Base-by-base conservation (phyloP, 2,888 invertebrate genomes). In the Reticulitermes lucifugus region DNA sequence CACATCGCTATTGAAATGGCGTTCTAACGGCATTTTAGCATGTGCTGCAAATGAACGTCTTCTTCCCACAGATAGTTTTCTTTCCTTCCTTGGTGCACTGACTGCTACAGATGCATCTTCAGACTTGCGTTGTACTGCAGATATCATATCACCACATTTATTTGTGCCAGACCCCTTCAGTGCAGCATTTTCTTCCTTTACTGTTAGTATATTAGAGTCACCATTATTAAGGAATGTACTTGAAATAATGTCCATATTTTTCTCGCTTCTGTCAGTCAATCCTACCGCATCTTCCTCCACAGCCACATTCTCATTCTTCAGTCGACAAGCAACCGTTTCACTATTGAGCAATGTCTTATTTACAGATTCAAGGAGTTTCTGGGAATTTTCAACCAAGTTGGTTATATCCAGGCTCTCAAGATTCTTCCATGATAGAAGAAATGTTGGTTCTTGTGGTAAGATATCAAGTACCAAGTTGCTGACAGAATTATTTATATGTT, bases 341-440 rank as follows among this genome's bases (percentile, higher is more conserved):
- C 91, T 91, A 83, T 89, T 89, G 71, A 89, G 89, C 84, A 92
- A 88, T 2, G 92, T 92, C 70, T 90, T 91, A 85, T 90, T 90
- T 18, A 92, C 91, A 12, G 91, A 91, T 85, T 90, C 89, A 55
- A 92, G 88, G 22, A 92, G 88, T 86, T 89, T 89, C 87, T 92
- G 91, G 6, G 92, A 91, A 83, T 92, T 91, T 85, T 90, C 89
- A 73, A 92, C 86, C 80, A 92, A 88, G 84, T 91, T 89, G 10
- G 87, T 89, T 4, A 91, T 91, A 60, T 86, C 87, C 79, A 86
- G 82, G 70, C 51, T 86, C 80, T 87, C 86, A 46, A 87, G 81
- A 79, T 83, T 86, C 51, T 83, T 84, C 86, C 86, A 86, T 0
- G 87, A 83, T 29, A 65, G 59, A 70, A 60, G 41, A 1, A 59